Conservation (phyloP, 2,797 vertebrate species). For the Etheostoma nigrum region DNA sequence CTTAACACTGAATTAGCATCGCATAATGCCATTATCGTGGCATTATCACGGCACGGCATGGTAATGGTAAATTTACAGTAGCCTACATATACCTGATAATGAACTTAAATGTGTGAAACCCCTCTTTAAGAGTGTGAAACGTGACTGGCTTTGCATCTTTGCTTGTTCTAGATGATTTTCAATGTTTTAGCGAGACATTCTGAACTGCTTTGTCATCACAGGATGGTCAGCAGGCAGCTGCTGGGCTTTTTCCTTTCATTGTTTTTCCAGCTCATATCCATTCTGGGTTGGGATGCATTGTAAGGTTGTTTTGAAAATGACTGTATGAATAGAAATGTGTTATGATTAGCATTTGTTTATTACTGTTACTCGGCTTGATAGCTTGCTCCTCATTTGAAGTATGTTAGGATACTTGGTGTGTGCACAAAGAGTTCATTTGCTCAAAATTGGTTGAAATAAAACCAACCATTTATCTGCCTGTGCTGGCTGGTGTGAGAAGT, state of each 20-base stretch:
- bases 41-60: background rate
- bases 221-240: slow-evolving; percentile 59
- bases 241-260: slow-evolving; percentile 31
- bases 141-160: background rate
- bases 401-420: background rate
- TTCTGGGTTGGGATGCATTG: slow-evolving; percentile 20
- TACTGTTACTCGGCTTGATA: too few relatives aligned
- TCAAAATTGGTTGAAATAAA: background rate
- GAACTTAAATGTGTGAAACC: background rate
- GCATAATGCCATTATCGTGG: background rate
- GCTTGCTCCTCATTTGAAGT: background rate
- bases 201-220: slow-evolving; percentile 28
- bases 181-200: too few relatives aligned
- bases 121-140: background rate
- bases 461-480: slow-evolving; percentile 4
- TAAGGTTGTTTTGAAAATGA: background rate
- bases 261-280: slow-evolving; percentile 57
- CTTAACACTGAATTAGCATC: background rate
- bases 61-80: background rate
- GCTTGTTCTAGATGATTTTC: background rate
- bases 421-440: background rate
- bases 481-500: slow-evolving; percentile 13
- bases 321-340: slow-evolving; percentile 5
- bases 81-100: slow-evolving; percentile 2
- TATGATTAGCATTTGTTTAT: slow-evolving; percentile 26